phyloP scores from a whole-genome alignment of 2,113 vertebrate species.

The Mustela lutreola region DNA sequence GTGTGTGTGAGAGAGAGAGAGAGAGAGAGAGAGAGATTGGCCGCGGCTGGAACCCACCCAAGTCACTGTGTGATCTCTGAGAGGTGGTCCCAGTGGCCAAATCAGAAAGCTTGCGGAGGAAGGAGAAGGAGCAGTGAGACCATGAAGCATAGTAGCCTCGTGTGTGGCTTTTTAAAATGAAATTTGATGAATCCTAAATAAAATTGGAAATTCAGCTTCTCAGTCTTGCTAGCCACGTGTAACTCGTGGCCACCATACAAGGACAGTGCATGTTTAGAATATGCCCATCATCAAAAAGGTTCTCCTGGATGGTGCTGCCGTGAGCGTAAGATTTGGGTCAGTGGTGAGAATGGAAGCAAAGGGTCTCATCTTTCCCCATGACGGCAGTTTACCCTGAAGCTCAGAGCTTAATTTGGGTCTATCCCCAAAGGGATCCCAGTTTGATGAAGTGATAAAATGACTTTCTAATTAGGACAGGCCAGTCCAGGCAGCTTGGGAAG shows the following conservation, averaged over 20 bases:
- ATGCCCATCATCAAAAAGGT: neutral
- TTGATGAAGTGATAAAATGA: constrained; percentile 71
- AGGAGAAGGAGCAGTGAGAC: neutral
- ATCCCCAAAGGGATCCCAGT: constrained; percentile 65
- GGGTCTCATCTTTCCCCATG: neutral
- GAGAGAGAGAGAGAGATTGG: neutral
- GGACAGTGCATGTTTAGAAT: neutral
- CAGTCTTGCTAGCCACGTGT: neutral
- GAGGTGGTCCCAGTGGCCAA: neutral
- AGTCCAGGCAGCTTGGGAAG: constrained; percentile 83
- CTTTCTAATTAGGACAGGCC: constrained; percentile 80
- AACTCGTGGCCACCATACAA: neutral
- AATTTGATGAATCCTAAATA: neutral
- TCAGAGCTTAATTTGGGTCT: constrained; percentile 72
- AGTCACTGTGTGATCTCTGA: neutral
- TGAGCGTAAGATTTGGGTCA: neutral
- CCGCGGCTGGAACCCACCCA: neutral
- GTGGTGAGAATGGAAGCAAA: neutral
- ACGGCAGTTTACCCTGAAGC: neutral
- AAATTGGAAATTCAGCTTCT: neutral
- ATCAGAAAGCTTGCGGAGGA: neutral
- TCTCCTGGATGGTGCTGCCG: neutral
- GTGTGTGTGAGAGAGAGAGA: neutral
- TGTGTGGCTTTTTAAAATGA: neutral
- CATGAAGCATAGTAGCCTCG: neutral